Evolutionary conservation across 2,113 vertebrate genomes (phyloP).

Genomic region (Aptenodytes forsteri): DNA sequence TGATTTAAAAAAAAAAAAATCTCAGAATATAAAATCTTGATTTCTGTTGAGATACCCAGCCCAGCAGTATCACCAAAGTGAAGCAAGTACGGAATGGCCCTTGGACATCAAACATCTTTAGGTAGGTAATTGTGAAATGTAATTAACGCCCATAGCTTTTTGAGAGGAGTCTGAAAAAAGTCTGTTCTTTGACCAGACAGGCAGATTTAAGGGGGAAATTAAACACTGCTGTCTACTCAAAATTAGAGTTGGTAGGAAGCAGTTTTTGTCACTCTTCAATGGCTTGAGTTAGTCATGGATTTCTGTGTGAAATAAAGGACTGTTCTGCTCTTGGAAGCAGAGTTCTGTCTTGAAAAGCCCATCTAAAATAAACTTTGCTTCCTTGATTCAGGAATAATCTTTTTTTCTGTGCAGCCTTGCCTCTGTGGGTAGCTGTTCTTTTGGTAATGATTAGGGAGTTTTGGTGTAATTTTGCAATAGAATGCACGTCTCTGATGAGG

Average conservation of each 20-base stretch:
- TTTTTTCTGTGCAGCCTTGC: not conserved
- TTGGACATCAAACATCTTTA: not conserved
- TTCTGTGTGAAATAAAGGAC: slow-evolving; percentile 16
- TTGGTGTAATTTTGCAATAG: not conserved
- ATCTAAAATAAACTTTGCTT: slow-evolving; percentile 4
- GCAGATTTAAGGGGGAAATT: not conserved
- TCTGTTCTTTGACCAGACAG: not conserved
- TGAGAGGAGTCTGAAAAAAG: not conserved
- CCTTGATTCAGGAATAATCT: not conserved
- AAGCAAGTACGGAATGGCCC: not conserved
- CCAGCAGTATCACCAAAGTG: not conserved
- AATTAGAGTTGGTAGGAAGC: slow-evolving; percentile 27
- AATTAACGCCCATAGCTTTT: not conserved
- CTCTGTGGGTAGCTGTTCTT: not conserved
- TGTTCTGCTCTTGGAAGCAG: slow-evolving; percentile 9
- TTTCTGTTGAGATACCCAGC: not conserved
- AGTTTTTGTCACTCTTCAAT: slow-evolving; percentile 30
- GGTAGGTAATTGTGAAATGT: not conserved
- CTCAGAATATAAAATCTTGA: not conserved
- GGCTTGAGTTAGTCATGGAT: slow-evolving; percentile 41
- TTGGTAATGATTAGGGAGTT: not conserved
- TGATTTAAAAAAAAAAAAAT: not conserved
- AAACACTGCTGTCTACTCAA: not conserved
- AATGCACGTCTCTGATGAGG: slow-evolving; percentile 3
- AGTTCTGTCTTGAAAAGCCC: slow-evolving; percentile 9